phyloP scores from a whole-genome alignment of 2,113 vertebrate species.

The Maccullochella peelii region DNA sequence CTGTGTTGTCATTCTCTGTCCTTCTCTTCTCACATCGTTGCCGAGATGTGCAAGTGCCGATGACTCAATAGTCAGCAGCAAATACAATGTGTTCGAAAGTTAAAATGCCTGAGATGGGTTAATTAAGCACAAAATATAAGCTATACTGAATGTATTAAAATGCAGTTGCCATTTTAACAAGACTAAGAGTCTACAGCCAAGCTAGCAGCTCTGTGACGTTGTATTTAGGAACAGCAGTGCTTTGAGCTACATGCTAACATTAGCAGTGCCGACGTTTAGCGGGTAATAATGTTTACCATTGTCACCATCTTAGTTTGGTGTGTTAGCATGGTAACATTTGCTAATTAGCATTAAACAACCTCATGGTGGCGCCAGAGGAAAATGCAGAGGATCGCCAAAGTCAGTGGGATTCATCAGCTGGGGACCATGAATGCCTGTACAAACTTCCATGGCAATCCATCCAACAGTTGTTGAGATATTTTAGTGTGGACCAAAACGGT shows the following conservation, averaged over 20 bases:
- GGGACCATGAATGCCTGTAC: background rate
- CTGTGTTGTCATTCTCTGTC: slow-evolving; percentile 25
- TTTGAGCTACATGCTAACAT: background rate
- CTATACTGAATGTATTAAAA: background rate
- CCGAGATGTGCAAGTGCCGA: background rate
- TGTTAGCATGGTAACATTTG: background rate
- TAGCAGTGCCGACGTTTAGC: background rate
- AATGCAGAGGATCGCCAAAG: too few relatives aligned
- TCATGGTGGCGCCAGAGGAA: background rate
- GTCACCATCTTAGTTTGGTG: background rate
- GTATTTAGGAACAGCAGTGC: background rate
- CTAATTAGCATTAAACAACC: background rate
- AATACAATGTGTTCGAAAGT: background rate
- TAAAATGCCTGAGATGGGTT: slow-evolving; percentile 1
- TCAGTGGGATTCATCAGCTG: background rate
- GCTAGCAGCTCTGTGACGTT: background rate
- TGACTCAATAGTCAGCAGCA: background rate
- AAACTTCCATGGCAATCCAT: background rate
- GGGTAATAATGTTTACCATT: background rate
- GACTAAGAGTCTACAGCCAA: background rate
- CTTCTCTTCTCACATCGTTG: slow-evolving; percentile 18
- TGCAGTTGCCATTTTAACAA: background rate
- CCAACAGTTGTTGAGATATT: background rate
- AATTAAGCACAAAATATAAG: background rate
- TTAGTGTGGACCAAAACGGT: background rate